A percentile compares a stretch with the other conserved stretches of the same genome.
Conservation (phyloP, 2,888 invertebrate genomes). For the Criorhina ranunculi region DNA sequence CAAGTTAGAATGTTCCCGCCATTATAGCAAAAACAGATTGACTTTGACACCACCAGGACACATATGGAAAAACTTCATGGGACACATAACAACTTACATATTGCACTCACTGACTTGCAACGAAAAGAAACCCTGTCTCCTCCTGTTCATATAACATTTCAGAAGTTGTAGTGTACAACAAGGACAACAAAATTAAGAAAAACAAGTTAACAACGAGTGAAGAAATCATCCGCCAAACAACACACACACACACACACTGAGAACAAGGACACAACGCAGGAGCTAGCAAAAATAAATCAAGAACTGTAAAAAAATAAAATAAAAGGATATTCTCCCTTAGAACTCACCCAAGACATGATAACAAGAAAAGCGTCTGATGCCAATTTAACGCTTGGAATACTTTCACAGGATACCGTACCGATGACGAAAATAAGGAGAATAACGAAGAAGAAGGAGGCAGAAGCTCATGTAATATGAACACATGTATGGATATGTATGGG, state of each 20-base stretch:
- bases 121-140: slow-evolving; percentile 19
- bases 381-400: slow-evolving; percentile 73
- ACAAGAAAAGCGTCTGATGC: slow-evolving; percentile 75
- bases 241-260: slow-evolving; percentile 8
- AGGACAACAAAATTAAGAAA: slow-evolving; percentile 60
- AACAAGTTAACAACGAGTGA: slow-evolving; percentile 48
- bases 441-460: slow-evolving; percentile 42
- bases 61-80: slow-evolving; percentile 57
- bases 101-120: slow-evolving; percentile 8
- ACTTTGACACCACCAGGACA: slow-evolving; percentile 63
- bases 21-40: slow-evolving; percentile 58
- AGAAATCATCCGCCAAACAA: slow-evolving; percentile 44
- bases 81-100: slow-evolving; percentile 45
- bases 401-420: slow-evolving; percentile 66
- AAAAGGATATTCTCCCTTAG: slow-evolving; percentile 58
- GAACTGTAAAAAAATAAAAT: slow-evolving; percentile 47
- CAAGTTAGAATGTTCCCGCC: slow-evolving; percentile 55
- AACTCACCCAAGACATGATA: slow-evolving; percentile 72
- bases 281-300: slow-evolving; percentile 65
- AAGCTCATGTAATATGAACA: slow-evolving; percentile 68
- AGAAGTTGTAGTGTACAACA: slow-evolving; percentile 34
- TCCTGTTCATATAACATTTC: slow-evolving; percentile 22
- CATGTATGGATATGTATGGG: slow-evolving; percentile 36
- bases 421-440: slow-evolving; percentile 32
- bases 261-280: slow-evolving; percentile 17